phyloP scores from a whole-genome alignment of 1,140 invertebrate species.

The Hylaeus volcanicus region DNA sequence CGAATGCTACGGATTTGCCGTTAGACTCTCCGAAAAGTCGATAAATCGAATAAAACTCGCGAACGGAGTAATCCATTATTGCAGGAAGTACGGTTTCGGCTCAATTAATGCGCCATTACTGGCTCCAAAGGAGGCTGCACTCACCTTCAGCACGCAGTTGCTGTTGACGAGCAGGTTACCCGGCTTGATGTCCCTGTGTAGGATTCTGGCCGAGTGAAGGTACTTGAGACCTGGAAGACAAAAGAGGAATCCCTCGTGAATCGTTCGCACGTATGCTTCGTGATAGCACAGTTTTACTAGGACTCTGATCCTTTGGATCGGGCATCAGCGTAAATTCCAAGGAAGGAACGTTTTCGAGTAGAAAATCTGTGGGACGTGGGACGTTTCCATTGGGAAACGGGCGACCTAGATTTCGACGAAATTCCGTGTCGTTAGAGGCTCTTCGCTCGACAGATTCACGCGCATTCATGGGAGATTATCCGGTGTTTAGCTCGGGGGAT shows the following conservation, averaged over 20 bases:
- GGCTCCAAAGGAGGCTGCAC: conserved; percentile 5
- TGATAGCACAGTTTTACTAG: no score
- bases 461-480: conserved; percentile 40
- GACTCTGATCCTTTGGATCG: no score
- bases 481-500: neutral
- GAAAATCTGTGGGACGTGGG: neutral
- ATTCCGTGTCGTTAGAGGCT: conserved; percentile 28
- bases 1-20: no score
- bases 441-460: conserved; percentile 1
- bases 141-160: conserved; percentile 97
- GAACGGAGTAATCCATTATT: no score
- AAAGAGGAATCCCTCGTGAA: conserved; percentile 38
- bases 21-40: no score
- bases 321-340: neutral
- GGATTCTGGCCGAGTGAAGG: conserved; percentile 97
- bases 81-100: no score
- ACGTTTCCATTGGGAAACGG: neutral
- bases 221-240: conserved; percentile 94
- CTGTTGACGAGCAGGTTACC: conserved; percentile 99
- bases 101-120: no score
- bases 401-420: conserved; percentile 36
- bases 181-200: conserved; percentile 99
- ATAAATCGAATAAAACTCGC: no score
- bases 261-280: conserved; percentile 14
- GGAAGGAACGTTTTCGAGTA: neutral